Conservation (phyloP, 2,888 invertebrate genomes). For the Chloroclystis v-ata region DNA sequence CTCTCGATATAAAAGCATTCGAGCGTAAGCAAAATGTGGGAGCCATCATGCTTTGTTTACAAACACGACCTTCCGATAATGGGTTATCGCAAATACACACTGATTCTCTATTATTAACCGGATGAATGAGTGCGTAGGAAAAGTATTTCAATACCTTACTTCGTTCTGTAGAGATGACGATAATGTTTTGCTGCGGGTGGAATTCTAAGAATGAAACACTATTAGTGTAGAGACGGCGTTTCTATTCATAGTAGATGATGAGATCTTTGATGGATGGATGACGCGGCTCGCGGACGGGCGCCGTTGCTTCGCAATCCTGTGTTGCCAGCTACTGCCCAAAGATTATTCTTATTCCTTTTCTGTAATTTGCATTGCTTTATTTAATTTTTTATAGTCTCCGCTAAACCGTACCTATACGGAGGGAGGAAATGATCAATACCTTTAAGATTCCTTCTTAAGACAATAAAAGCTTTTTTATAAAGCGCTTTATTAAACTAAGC, state of each 20-base stretch:
- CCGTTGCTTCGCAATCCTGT: constrained; percentile 16
- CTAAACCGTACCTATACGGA: too few relatives aligned
- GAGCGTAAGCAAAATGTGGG: constrained; percentile 44
- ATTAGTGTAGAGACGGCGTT: constrained; percentile 38
- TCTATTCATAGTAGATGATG: constrained; percentile 71
- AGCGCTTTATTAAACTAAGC: too few relatives aligned
- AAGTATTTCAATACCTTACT: constrained; percentile 38
- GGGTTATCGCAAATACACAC: constrained; percentile 53
- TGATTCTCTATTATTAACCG: constrained; percentile 45
- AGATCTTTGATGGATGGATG: constrained; percentile 69
- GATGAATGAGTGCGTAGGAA: constrained; percentile 47
- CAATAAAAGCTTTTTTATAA: too few relatives aligned
- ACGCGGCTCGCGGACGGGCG: constrained; percentile 57
- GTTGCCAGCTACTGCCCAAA: constrained; percentile 9
- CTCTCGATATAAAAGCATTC: constrained; percentile 40
- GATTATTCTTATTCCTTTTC: background rate
- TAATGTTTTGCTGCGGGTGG: constrained; percentile 57
- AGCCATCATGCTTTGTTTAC: constrained; percentile 52
- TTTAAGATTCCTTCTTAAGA: too few relatives aligned
- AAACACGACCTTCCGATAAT: constrained; percentile 58
- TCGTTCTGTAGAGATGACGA: constrained; percentile 41
- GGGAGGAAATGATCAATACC: too few relatives aligned
- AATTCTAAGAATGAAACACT: constrained; percentile 68
- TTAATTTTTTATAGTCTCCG: too few relatives aligned
- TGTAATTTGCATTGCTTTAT: too few relatives aligned